A percentile compares a stretch with the other conserved stretches of the same genome.
These are phyloP conservation scores for Cydia amplana DNA, from an alignment of 1,140 invertebrate genomes.

Conservation along the genomic window DNA sequence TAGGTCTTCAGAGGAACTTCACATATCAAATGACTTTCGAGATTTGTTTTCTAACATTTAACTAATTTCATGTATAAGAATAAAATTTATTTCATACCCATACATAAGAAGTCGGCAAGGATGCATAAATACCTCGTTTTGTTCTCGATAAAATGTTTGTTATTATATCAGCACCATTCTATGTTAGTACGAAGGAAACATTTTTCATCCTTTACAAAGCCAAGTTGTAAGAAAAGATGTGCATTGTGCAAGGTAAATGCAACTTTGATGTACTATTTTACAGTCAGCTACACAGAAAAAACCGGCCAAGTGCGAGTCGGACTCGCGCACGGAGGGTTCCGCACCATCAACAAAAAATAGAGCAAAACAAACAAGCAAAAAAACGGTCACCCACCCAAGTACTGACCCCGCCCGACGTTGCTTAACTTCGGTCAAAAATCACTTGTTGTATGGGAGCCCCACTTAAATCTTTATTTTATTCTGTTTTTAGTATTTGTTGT, in stretches of 20 bases:
- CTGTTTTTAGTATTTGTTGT: too few relatives aligned
- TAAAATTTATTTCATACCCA: neutral
- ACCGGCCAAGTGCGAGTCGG: too few relatives aligned
- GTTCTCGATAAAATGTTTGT: neutral
- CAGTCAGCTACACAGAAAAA: too few relatives aligned
- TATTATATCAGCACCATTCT: neutral
- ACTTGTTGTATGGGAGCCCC: too few relatives aligned
- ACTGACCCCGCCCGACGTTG: too few relatives aligned
- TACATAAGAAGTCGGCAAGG: neutral
- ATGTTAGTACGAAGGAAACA: neutral
- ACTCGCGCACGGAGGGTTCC: too few relatives aligned
- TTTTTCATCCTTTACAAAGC: neutral
- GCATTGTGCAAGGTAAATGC: neutral
- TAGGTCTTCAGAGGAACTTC: neutral
- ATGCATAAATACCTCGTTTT: neutral
- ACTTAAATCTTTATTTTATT: too few relatives aligned
- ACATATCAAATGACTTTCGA: neutral
- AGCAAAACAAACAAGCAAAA: too few relatives aligned
- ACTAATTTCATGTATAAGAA: constrained; percentile 1
- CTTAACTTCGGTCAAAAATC: too few relatives aligned
- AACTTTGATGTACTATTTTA: neutral
- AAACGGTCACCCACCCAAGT: too few relatives aligned
- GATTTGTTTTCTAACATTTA: neutral
- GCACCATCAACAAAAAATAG: too few relatives aligned
- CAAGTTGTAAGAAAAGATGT: neutral